These are phyloP conservation scores for Brenthis hecate DNA, from an alignment of 2,888 invertebrate species.

Conservation along the genomic window DNA sequence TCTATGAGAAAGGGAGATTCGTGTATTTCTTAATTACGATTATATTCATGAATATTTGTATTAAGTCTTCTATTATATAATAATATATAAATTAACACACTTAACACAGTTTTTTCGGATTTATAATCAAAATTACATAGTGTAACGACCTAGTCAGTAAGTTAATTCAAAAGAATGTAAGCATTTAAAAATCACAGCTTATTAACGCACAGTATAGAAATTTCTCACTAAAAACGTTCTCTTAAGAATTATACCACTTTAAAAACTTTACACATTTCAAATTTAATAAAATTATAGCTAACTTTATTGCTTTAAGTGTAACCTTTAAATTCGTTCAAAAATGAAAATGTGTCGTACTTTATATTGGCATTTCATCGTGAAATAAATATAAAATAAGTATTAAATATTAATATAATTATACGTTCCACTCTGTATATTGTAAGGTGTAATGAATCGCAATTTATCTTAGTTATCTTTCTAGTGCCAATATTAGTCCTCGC, in stretches of 20 bases:
- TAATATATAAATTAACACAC: conserved; percentile 27
- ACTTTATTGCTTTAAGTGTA: conserved; percentile 53
- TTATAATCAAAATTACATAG: conserved; percentile 35
- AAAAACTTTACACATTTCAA: conserved; percentile 28
- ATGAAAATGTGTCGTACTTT: conserved; percentile 66
- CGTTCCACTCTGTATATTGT: conserved; percentile 61
- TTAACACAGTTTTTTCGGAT: conserved; percentile 24
- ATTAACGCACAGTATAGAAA: conserved; percentile 22
- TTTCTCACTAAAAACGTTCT: conserved; percentile 23
- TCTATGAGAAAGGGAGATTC: conserved; percentile 4
- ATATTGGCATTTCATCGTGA: conserved; percentile 68
- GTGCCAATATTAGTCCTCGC: conserved; percentile 78
- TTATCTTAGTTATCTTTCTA: conserved; percentile 47
- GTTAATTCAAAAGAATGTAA: conserved; percentile 51
- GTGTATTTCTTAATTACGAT: conserved; percentile 13
- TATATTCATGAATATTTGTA: conserved; percentile 3
- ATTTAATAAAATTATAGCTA: conserved; percentile 36
- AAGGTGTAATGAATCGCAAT: conserved; percentile 51
- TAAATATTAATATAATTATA: conserved; percentile 52
- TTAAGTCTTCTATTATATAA: conserved; percentile 13
- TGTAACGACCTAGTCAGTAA: conserved; percentile 62
- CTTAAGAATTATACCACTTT: conserved; percentile 15
- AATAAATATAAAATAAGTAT: conserved; percentile 51
- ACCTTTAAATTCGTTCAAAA: conserved; percentile 49
- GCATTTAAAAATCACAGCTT: conserved; percentile 30